These are phyloP conservation scores for Paradisaea rubra DNA, from an alignment of 2,113 vertebrate species.

Conservation along the genomic window DNA sequence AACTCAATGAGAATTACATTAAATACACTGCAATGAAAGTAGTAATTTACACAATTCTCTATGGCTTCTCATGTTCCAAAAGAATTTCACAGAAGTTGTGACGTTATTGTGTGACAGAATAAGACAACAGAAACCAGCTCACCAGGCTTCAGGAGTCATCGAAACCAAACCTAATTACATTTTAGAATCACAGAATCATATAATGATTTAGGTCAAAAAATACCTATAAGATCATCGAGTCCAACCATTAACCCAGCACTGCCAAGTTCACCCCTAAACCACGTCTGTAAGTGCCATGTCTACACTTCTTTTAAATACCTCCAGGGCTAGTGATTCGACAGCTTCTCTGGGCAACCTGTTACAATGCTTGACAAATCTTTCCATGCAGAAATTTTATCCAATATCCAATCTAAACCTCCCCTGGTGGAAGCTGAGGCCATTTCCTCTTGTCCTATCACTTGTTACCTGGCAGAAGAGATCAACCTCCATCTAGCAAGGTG, in stretches of 20 bases:
- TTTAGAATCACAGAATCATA: not conserved
- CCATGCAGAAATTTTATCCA: not conserved
- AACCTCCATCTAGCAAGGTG: not conserved
- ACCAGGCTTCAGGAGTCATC: not conserved
- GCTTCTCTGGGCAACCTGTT: not conserved
- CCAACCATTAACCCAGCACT: not conserved
- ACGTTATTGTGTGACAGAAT: not conserved
- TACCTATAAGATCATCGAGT: not conserved
- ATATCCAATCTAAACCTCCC: not conserved
- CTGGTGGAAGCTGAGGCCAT: not conserved
- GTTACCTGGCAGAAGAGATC: not conserved
- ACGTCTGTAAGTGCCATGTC: not conserved
- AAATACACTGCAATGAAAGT: not conserved
- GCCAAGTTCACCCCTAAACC: not conserved
- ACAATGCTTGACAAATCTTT: not conserved
- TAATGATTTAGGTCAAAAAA: not conserved
- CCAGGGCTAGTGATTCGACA: not conserved
- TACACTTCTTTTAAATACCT: not conserved
- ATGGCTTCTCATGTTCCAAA: not conserved
- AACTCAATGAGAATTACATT: not conserved
- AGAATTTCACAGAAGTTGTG: not conserved
- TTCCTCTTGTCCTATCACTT: not conserved
- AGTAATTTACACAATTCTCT: not conserved
- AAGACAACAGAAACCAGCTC: not conserved
- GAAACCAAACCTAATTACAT: not conserved